phyloP scores from a whole-genome alignment of 2,888 invertebrate genomes.

The Calliphora vomitoria region DNA sequence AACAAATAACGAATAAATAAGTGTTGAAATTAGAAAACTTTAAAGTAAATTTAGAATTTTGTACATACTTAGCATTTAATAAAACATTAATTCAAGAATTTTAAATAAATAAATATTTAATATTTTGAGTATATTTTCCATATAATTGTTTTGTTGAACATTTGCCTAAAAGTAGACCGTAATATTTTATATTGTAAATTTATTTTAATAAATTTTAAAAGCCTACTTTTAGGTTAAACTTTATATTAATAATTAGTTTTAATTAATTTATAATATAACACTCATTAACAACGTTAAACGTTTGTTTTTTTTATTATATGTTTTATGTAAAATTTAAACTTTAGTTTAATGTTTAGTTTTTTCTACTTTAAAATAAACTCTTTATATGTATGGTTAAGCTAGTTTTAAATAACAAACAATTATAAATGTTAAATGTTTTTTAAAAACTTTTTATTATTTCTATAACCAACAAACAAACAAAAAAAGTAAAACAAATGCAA shows the following conservation, averaged over 20 bases:
- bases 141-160: background rate
- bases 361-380: slow-evolving; percentile 12
- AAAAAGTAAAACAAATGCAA: background rate
- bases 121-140: too few relatives aligned
- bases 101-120: too few relatives aligned
- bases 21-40: background rate
- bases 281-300: slow-evolving; percentile 5
- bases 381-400: background rate
- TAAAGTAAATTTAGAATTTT: background rate
- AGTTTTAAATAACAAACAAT: slow-evolving; percentile 25
- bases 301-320: background rate
- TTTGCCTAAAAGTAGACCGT: background rate
- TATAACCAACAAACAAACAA: background rate
- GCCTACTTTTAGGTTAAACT: background rate
- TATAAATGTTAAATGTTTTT: slow-evolving; percentile 62
- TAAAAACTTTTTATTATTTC: slow-evolving; percentile 34
- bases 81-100: too few relatives aligned
- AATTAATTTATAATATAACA: slow-evolving; percentile 15
- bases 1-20: background rate
- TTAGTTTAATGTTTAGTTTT: slow-evolving; percentile 24
- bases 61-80: background rate
- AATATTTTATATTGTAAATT: background rate
- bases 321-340: background rate
- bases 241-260: background rate
- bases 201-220: background rate